These are phyloP conservation scores for Drosophila ananassae DNA, from an alignment of 1,140 invertebrate genomes.

Conservation along the genomic window DNA sequence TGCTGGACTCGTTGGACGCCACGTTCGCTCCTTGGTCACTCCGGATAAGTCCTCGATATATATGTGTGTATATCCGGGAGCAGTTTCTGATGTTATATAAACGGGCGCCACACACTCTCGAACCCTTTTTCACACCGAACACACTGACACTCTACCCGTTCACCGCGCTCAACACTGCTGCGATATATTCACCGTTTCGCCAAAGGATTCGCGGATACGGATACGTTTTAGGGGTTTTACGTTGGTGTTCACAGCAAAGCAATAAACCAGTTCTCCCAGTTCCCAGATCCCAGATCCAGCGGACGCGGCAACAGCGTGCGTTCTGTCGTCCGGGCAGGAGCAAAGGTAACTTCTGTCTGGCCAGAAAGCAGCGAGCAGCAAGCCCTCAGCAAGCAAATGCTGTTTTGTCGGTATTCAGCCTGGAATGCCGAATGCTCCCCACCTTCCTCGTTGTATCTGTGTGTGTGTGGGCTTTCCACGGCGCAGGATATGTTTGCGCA, in stretches of 20 bases:
- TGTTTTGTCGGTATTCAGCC: slow-evolving; percentile 78
- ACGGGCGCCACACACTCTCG: slow-evolving; percentile 25
- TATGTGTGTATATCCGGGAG: background rate
- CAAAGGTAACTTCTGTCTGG: slow-evolving; percentile 84
- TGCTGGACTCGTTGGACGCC: slow-evolving; percentile 83
- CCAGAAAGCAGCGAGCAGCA: slow-evolving; percentile 14
- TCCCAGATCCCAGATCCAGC: slow-evolving; percentile 48
- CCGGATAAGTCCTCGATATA: background rate
- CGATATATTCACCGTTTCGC: background rate
- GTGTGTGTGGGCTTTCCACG: slow-evolving; percentile 53
- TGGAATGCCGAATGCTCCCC: slow-evolving; percentile 65
- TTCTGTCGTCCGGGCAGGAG: slow-evolving; percentile 84
- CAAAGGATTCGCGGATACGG: slow-evolving; percentile 10
- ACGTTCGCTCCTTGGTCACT: slow-evolving; percentile 62
- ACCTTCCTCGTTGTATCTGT: background rate
- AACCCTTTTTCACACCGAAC: slow-evolving; percentile 22
- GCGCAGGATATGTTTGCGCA: slow-evolving; percentile 70
- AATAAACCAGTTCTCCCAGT: slow-evolving; percentile 2
- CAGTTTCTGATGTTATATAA: slow-evolving; percentile 50
- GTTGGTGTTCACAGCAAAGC: slow-evolving; percentile 25
- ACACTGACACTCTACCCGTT: slow-evolving; percentile 57
- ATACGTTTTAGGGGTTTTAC: slow-evolving; percentile 4
- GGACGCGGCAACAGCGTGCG: slow-evolving; percentile 70
- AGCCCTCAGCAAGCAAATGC: slow-evolving; percentile 21
- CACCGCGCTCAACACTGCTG: slow-evolving; percentile 23